phyloP scores from a whole-genome alignment of 2,113 vertebrate genomes.

The Corythoichthys intestinalis region DNA sequence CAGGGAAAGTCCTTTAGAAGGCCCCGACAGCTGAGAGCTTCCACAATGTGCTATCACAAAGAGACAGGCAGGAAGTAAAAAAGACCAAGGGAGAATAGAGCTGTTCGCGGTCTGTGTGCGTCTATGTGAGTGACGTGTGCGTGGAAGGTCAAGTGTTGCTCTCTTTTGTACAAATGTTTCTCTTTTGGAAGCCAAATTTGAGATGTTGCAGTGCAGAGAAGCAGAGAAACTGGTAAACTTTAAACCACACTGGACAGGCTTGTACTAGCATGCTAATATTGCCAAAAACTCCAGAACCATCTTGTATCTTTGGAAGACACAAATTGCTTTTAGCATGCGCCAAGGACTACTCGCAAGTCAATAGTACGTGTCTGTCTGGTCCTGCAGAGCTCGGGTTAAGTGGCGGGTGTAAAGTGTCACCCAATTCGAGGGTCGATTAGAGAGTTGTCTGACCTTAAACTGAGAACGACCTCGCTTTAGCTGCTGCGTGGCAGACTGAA shows the following conservation, averaged over 20 bases:
- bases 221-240: not conserved
- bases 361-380: constrained; percentile 60
- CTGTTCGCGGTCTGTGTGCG: not conserved
- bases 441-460: constrained; percentile 42
- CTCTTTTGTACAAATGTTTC: not conserved
- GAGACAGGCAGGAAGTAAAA: constrained; percentile 34
- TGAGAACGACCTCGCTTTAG: not conserved
- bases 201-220: not conserved
- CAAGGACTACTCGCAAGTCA: constrained; percentile 49
- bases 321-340: not conserved
- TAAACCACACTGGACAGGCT: not conserved
- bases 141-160: constrained; percentile 32
- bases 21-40: constrained; percentile 36
- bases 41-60: constrained; percentile 46
- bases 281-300: not conserved
- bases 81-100: constrained; percentile 22
- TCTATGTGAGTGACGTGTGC: constrained; percentile 3
- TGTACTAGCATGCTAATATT: not conserved
- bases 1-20: constrained; percentile 54
- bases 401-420: constrained; percentile 51
- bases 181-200: not conserved
- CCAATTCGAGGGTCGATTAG: constrained; percentile 53
- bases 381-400: constrained; percentile 47
- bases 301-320: not conserved
- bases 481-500: not conserved